Evolutionary conservation across 2,888 invertebrate species (phyloP).

Genomic region (Melipona beecheii): DNA sequence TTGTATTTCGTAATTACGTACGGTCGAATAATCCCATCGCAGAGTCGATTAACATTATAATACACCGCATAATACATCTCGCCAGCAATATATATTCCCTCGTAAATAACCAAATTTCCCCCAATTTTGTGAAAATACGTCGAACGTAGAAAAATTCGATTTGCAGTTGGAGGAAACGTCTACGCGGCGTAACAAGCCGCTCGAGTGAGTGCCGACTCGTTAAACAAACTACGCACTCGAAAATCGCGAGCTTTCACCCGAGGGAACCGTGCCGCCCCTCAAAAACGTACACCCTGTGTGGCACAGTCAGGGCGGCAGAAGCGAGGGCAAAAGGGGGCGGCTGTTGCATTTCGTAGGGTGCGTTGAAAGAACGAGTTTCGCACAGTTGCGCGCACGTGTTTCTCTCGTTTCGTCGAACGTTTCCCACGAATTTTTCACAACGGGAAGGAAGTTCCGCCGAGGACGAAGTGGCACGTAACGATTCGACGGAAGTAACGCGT

Average conservation of each 20-base stretch:
- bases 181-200: neutral
- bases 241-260: neutral
- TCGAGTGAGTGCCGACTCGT: neutral
- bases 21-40: no score
- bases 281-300: slow-evolving; percentile 16
- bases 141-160: neutral
- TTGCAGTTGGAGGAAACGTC: neutral
- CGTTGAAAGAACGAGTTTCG: slow-evolving; percentile 16
- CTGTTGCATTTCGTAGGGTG: slow-evolving; percentile 19
- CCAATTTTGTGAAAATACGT: neutral
- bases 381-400: neutral
- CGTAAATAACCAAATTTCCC: neutral
- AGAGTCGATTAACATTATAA: no score
- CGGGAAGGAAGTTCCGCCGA: neutral
- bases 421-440: neutral
- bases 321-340: neutral
- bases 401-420: slow-evolving; percentile 8
- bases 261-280: neutral
- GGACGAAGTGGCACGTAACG: neutral
- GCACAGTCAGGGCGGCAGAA: neutral
- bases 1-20: no score
- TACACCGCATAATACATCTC: neutral
- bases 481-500: neutral
- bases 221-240: slow-evolving; percentile 4
- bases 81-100: neutral